phyloP scores from a whole-genome alignment of 1,140 invertebrate species.

The Bombus difficillimus region DNA sequence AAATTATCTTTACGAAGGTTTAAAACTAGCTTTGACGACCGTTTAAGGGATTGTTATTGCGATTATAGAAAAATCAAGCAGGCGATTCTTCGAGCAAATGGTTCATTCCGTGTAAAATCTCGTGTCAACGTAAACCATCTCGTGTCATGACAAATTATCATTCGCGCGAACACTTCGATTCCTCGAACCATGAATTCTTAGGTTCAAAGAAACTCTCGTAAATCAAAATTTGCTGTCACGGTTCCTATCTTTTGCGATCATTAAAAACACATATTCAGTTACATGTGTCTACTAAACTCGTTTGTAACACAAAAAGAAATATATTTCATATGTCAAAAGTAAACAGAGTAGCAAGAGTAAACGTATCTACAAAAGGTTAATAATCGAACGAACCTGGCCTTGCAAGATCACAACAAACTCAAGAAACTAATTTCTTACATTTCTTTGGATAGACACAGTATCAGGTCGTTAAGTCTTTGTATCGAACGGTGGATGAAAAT shows the following conservation, averaged over 20 bases:
- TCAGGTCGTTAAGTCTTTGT: background rate
- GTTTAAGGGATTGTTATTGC: background rate
- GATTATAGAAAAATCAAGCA: background rate
- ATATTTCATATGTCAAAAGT: too few species aligned
- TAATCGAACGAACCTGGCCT: background rate
- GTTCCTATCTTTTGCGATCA: too few species aligned
- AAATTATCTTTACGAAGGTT: background rate
- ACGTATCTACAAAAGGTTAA: too few species aligned
- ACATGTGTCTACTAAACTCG: too few species aligned
- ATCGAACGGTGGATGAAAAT: conserved; percentile 22
- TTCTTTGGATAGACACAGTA: background rate
- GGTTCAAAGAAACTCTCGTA: background rate
- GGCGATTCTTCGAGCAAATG: background rate
- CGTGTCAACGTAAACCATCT: background rate
- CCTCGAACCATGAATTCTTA: background rate
- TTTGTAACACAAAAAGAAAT: too few species aligned
- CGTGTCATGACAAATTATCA: background rate
- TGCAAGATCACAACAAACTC: background rate
- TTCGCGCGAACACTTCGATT: background rate
- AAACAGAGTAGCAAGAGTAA: too few species aligned
- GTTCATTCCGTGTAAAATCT: background rate
- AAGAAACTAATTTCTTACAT: background rate
- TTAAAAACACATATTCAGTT: too few species aligned
- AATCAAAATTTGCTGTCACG: background rate
- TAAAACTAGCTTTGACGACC: background rate